Evolutionary conservation across 2,888 invertebrate species (phyloP).

Genomic region (Lepidocyrtoides sp.): DNA sequence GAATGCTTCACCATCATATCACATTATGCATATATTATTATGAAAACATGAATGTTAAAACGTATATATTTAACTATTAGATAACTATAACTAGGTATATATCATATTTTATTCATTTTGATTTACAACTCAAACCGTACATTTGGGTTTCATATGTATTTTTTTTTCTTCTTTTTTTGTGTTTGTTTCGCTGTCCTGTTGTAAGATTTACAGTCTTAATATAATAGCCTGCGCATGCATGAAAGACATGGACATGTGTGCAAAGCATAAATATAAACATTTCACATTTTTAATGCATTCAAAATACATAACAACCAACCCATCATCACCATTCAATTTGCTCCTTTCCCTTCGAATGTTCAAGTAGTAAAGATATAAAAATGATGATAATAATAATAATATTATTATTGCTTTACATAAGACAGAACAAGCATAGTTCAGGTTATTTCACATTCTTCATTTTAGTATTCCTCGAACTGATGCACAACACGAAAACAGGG

Average conservation of each 20-base stretch:
- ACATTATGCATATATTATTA: slow-evolving; percentile 13
- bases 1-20: background rate
- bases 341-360: slow-evolving; percentile 12
- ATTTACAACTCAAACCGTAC: background rate
- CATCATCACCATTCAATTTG: background rate
- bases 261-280: slow-evolving; percentile 21
- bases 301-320: background rate
- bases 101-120: background rate
- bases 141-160: background rate
- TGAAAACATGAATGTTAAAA: slow-evolving; percentile 4
- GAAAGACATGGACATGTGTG: slow-evolving; percentile 40
- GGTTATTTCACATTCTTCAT: background rate
- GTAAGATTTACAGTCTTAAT: slow-evolving; percentile 37
- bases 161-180: background rate
- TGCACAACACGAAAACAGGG: too few relatives aligned
- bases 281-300: slow-evolving; percentile 21
- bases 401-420: too few relatives aligned
- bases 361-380: too few relatives aligned
- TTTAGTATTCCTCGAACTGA: background rate
- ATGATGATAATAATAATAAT: too few relatives aligned
- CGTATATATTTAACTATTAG: too few relatives aligned
- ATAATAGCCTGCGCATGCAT: slow-evolving; percentile 30
- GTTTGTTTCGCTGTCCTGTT: slow-evolving; percentile 8
- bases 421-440: background rate
- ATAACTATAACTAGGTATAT: background rate